Evolutionary conservation across 1,140 invertebrate genomes (phyloP).

Genomic region (Agrypnia vestita): DNA sequence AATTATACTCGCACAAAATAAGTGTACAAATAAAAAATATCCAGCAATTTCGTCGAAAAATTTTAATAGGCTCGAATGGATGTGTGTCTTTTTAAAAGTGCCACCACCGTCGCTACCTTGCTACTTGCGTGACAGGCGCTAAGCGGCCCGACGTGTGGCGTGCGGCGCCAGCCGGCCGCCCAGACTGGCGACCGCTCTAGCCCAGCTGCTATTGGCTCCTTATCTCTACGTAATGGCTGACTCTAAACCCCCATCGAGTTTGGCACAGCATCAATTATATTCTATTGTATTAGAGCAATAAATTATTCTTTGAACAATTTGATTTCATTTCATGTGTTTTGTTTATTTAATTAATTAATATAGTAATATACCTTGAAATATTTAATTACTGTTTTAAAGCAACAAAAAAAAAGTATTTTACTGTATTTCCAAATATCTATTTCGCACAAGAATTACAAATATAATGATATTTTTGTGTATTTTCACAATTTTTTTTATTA

Average conservation of each 20-base stretch:
- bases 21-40: neutral
- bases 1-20: neutral
- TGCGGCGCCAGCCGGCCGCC: constrained; percentile 61
- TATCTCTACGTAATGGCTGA: constrained; percentile 51
- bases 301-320: too few species aligned
- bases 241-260: constrained; percentile 4
- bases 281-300: neutral
- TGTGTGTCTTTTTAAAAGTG: neutral
- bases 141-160: constrained; percentile 19
- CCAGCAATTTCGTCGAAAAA: too few species aligned
- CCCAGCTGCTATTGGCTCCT: constrained; percentile 49
- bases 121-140: neutral
- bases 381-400: too few species aligned
- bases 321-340: too few species aligned
- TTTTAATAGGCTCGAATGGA: too few species aligned
- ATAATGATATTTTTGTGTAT: too few species aligned
- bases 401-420: too few species aligned
- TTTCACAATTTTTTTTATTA: too few species aligned
- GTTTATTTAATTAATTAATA: too few species aligned
- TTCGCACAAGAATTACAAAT: too few species aligned
- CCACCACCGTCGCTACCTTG: neutral
- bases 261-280: neutral
- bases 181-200: constrained; percentile 47
- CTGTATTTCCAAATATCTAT: too few species aligned
- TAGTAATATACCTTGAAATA: too few species aligned